Evolutionary conservation across 2,888 invertebrate species (phyloP), one percentile per base, ranked within the genome.

Genomic region (Folsomia manolachei): DNA sequence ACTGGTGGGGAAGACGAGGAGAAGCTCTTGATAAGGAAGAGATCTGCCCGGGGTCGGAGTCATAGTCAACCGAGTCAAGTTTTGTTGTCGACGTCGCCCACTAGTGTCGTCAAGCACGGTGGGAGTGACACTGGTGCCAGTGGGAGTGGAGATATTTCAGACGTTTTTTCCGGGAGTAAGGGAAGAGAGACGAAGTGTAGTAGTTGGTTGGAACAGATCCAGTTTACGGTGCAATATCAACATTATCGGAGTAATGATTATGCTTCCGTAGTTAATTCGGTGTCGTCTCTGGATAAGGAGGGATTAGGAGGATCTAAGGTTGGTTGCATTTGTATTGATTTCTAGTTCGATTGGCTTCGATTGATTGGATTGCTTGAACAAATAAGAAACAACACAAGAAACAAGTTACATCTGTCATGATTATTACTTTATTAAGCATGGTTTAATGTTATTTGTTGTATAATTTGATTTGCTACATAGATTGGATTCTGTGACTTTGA

Each of bases 211-310:
- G 78, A 81, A 65, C 72, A 76, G 70, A 80, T 79, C 65, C 79
- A 79, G 65, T 81, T 81, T 67, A 79, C 69, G 63, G 81, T 79
- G 71, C 79, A 80, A 61, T 81, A 80, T 71, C 76, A 80, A 70
- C 81, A 81, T 71, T 81, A 76, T 69, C 69, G 81, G 25, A 78
- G 79, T 14, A 81, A 76, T 70, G 77, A 79, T 73, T 81, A 80
- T 62, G 79, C 76, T 14, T 77, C 81, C 21, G 74, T 79, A 18
- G 76, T 81, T 65, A 80, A 80, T 52, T 80, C 81, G 0, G 74
- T 76, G 0, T 72, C 71, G 53, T 77, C 77, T 9, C 63, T 77
- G 60, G 77, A 77, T 65, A 77, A 77, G 39, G 71, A 72, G 53
- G 74, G 72, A 60, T 69, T 70, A 24, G 39, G 39, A 70, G 68